Evolutionary conservation across 2,113 vertebrate species (phyloP), one percentile per base, ranked within the genome.

Genomic region (Ascaphus truei): DNA sequence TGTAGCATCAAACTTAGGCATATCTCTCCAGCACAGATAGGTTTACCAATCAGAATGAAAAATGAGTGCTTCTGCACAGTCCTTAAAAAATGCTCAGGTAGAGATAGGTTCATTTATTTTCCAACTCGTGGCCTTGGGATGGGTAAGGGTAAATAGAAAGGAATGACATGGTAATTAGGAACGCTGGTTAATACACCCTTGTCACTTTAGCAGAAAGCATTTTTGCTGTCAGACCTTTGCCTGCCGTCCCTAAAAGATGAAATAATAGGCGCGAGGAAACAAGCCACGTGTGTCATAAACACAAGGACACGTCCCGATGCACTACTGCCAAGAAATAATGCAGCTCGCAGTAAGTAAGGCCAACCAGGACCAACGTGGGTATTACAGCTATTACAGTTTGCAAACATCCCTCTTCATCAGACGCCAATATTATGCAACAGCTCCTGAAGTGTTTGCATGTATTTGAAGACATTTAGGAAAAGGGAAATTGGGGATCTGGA

Each of bases 241-340:
- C 23, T 48, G 59, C 33, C 22, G 26, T 55, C 23, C n/a, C 62
- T 47, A 59, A 62, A 41, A 55, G 18, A 55, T 26, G 16, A 55
- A 65, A 65, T 65, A 50, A 41, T 55, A n/a, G 15, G 36, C 39
- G 34, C 53, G 15, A 55, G 63, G 36, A 55, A 66, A 66, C 50
- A 66, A 43, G 63, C 50, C 30, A 66, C n/a, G n/a, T 25, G 50
- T 66, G 50, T 66, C 34, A 66, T 41, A 31, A 66, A 43, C 63
- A 43, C 48, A 66, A 11, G 7, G 18, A 51, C 33, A 37, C 50
- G 43, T 37, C 29, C 11, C 50, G 13, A 30, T 13, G 27, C 50
- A 23, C 36, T 6, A 41, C 51, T 55, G 63, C 63, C 63, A 66
- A 55, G 34, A 31, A 55, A 56, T 66, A 55, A 55, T 22, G 26